Evolutionary conservation across 2,888 invertebrate genomes (phyloP), one percentile per base, ranked within the genome.

Genomic region (Eustalomyia histrio): DNA sequence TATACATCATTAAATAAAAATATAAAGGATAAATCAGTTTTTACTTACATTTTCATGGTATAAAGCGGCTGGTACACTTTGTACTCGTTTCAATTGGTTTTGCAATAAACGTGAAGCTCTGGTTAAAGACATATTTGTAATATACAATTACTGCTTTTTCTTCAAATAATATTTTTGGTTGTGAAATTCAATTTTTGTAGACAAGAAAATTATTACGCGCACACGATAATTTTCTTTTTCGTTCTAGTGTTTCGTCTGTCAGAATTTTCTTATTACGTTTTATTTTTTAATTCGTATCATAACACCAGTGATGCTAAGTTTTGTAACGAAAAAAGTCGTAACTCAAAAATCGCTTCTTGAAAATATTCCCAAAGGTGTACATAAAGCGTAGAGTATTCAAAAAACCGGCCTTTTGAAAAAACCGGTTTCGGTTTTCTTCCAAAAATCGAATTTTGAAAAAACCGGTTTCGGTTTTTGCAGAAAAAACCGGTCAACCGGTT

Each of bases 31-130:
- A 35, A 35, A 35, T 43, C 12, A n/a, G 7, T 14, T 16, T 35
- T 10, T 64, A 86, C 87, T 94, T 90, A 96, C 96, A 89, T 95
- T 95, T 78, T 94, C 94, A 88, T 96, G 96, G 89, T 96, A 96
- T 24, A 92, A 91, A 65, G 94, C 92, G 18, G 92, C 91, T 83
- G 93, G 94, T 71, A 93, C 87, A 60, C 91, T 91, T 79, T 91
- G 90, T 0, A 88, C 88, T 3, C 91, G 86, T 47, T 86, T 88
- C n/a, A 90, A 50, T 67, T 87, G 88, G 9, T 84, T 75, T 64
- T 85, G 85, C 18, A 91, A 80, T 18, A 91, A 69, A 50, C 86
- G 84, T 8, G 89, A 86, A 14, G 86, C 88, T 7, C 89, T 85
- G 8, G 87, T 86, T 55, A 91, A 69, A 74, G 90, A 60, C 81